Evolutionary conservation across 2,888 invertebrate species (phyloP), one percentile per base, ranked within the genome.

Genomic region (Cryptophagus acutangulus): DNA sequence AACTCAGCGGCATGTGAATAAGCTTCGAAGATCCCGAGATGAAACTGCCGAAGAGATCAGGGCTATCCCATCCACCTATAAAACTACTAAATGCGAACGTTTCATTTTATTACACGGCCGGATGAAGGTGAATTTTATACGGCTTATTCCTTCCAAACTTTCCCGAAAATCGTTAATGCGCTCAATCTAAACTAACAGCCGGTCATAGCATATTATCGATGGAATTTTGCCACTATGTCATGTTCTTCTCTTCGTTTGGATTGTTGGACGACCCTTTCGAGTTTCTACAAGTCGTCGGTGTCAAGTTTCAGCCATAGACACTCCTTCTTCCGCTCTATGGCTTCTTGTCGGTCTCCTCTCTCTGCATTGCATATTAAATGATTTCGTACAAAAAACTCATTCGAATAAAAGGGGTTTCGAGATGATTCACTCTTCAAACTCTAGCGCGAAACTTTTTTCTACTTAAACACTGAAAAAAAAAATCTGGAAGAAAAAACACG

Each of bases 1-100:
- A 57, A 59, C 58, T 57, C 61, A 61, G 57, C 58, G 58, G 59
- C 55, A 59, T 59, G 61, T 59, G 61, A 62, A 62, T 58, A 59
- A 58, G 55, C 54, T 52, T 44, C 52, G 55, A 53, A 52, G 47
- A 47, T 48, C 52, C 51, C 48, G 50, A 51, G 53, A 57, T 54
- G 58, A 58, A 58, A 58, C 58, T 57, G 54, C 48, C 46, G 50
- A 53, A 45, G 55, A 57, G 53, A 57, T 55, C 54, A 50, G 49
- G 13, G 51, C 48, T 54, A 48, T 58, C 52, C 54, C 49, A 55
- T 55, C 55, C 49, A 51, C 53, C 59, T 56, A 59, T 59, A 61
- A 62, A 60, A 59, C 58, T 57, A 57, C 54, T 61, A 61, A 62
- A 60, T 55, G 57, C 51, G 54, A 57, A 60, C 61, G 57, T 59